Conservation (phyloP, 1,140 invertebrate species). For the Eueides isabella region DNA sequence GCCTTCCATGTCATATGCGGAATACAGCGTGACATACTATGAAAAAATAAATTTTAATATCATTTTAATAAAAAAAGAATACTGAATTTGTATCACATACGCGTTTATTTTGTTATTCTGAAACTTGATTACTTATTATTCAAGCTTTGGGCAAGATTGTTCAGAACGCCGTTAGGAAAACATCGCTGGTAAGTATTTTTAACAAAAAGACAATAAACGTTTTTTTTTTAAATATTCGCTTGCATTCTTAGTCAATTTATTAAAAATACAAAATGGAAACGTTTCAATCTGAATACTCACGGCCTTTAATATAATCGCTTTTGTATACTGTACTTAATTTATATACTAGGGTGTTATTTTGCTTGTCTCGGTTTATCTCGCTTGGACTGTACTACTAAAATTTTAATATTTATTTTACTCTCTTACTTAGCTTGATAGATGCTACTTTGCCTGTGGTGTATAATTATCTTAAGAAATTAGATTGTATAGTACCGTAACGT, state of each 20-base stretch:
- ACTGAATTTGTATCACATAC: not conserved
- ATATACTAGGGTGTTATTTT: not conserved
- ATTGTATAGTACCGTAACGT: no score
- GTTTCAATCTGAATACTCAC: not conserved
- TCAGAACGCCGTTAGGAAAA: conserved; percentile 6
- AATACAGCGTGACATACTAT: no score
- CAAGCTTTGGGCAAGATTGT: conserved; percentile 23
- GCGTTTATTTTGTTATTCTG: not conserved
- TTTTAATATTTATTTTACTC: no score
- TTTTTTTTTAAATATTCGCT: not conserved
- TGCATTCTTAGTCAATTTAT: not conserved
- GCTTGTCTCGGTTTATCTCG: no score
- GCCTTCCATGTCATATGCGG: no score
- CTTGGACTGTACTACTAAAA: no score
- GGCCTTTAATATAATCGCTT: not conserved
- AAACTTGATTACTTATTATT: conserved; percentile 31
- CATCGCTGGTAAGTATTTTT: not conserved
- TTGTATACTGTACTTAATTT: not conserved
- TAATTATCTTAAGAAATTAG: no score
- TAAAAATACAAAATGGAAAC: not conserved
- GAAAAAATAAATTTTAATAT: not conserved
- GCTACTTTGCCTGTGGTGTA: no score
- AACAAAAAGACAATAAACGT: not conserved
- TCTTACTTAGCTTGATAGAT: no score
- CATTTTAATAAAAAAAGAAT: not conserved